Percentiles rank a stretch among this genome's conserved stretches.
Conservation (phyloP, 2,888 invertebrate genomes). For the Acleris emargana region DNA sequence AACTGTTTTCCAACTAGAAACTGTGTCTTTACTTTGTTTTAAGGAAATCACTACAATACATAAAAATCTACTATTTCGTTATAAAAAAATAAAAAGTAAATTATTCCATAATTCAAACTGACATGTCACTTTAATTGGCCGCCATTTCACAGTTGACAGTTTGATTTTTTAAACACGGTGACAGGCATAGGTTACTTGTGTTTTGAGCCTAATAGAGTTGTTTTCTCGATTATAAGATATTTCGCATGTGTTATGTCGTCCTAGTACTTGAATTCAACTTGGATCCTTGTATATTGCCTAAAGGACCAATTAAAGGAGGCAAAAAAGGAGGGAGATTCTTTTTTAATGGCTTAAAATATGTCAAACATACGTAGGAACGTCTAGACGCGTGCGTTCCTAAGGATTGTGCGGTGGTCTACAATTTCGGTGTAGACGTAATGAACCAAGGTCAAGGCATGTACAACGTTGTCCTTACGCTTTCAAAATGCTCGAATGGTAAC, state of each 20-base stretch:
- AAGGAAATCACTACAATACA: slow-evolving; percentile 3
- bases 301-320: background rate
- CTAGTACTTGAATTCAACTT: slow-evolving; percentile 54
- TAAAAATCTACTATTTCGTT: background rate
- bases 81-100: background rate
- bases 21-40: slow-evolving; percentile 45
- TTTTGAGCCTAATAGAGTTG: slow-evolving; percentile 38
- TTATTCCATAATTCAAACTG: background rate
- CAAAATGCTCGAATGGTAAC: no score
- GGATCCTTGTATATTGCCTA: slow-evolving; percentile 11
- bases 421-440: no score
- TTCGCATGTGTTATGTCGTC: slow-evolving; percentile 51
- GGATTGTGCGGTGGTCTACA: no score
- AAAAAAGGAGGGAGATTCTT: no score
- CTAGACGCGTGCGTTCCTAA: no score
- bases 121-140: slow-evolving; percentile 7
- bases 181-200: background rate
- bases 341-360: no score
- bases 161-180: slow-evolving; percentile 27
- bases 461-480: no score
- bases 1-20: slow-evolving; percentile 65
- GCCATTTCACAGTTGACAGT: slow-evolving; percentile 7
- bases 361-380: no score
- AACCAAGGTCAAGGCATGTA: no score
- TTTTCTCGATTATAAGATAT: slow-evolving; percentile 55